phyloP scores from a whole-genome alignment of 2,888 invertebrate genomes.

The Leptopilina syphax region DNA sequence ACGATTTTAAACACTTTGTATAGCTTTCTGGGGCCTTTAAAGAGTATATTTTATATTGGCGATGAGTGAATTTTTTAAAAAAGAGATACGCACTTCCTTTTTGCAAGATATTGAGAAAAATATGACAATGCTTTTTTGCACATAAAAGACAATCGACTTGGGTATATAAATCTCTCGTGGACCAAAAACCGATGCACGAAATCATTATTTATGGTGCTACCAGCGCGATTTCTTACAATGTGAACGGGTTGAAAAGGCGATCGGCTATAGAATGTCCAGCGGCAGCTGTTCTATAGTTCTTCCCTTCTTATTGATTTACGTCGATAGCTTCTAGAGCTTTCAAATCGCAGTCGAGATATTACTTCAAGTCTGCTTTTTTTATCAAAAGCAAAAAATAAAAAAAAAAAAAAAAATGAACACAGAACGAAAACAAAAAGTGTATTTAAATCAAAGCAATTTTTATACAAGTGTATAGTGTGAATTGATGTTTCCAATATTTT shows the following conservation, averaged over 20 bases:
- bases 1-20: conserved; percentile 30
- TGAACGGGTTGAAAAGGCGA: conserved; percentile 36
- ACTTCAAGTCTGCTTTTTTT: conserved; percentile 26
- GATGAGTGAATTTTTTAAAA: conserved; percentile 5
- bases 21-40: neutral
- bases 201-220: conserved; percentile 40
- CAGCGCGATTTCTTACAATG: conserved; percentile 38
- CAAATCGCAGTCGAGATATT: conserved; percentile 30
- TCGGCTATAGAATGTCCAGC: conserved; percentile 37
- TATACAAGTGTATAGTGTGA: neutral
- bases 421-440: neutral
- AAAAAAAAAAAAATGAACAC: neutral
- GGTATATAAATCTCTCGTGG: conserved; percentile 28
- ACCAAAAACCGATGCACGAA: conserved; percentile 27
- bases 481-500: neutral
- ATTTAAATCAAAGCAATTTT: neutral
- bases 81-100: neutral
- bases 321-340: conserved; percentile 38
- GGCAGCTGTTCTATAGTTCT: conserved; percentile 35
- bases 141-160: conserved; percentile 24
- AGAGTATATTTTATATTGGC: conserved; percentile 1
- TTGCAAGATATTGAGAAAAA: conserved; percentile 19
- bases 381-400: neutral
- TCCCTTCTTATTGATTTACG: conserved; percentile 36
- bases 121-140: conserved; percentile 37